Evolutionary conservation across 1,140 invertebrate species (phyloP), one percentile per base, ranked within the genome.

Genomic region (Eurosta solidaginis): DNA sequence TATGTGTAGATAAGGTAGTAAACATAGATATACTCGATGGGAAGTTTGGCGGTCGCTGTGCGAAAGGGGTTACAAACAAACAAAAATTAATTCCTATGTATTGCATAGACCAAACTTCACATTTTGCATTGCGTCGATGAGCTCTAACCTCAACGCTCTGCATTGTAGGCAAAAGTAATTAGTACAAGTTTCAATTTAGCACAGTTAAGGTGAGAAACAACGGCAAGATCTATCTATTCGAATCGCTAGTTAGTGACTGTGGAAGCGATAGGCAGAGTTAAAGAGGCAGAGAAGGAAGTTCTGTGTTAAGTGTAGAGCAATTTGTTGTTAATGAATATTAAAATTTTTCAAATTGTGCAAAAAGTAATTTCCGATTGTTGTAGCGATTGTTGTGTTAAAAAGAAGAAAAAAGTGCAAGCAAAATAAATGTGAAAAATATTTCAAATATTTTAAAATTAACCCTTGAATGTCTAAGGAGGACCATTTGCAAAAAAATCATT

Each of bases 351-450:
- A 59, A 59, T 17, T 33, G 27, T 33, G 54, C 17, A 22, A n/a
- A n/a, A n/a, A 25, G 74, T 68, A 81, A 82, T 79, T 82, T 81
- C 76, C 79, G 78, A 78, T 80, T 79, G 76, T 44, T 79, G 78
- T 82, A 29, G 78, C 76, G 77, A 68, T 80, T 84, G 82, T 81
- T 85, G 80, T 17, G 74, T 73, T 27, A 49, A 25, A 50, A 36
- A 78, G 45, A 42, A 81, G 54, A 74, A 80, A 84, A 83, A 83
- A 83, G 80, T 78, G 81, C 83, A 84, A 81, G 79, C 78, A 75
- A 29, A 2, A 7, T 14, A 75, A 75, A 27, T 27, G 29, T 74
- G 76, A 75, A 47, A 29, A 42, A 74, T 9, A 68, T 36, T 27
- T 7, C 50, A 63, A 63, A n/a, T 29, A 20, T 5, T 14, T 36